A percentile compares a stretch with the other conserved stretches of the same genome.
Evolutionary conservation across 1,140 invertebrate genomes (phyloP).

Genomic region (Colletes latitarsis): DNA sequence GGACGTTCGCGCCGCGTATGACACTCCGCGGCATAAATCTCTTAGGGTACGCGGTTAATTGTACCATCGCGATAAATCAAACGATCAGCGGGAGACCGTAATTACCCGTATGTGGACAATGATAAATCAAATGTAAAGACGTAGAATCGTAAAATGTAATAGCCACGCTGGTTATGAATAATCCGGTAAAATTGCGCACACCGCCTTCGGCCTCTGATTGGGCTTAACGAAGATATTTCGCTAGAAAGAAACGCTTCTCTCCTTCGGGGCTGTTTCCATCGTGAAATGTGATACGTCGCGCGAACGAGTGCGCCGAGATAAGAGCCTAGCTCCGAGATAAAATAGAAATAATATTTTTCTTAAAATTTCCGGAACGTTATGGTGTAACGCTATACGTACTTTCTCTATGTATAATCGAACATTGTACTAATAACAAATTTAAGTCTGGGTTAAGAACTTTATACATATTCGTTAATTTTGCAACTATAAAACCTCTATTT

Average conservation of each 20-base stretch:
- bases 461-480: no score
- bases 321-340: no score
- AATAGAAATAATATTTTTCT: not conserved
- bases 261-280: not conserved
- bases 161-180: conserved; percentile 39
- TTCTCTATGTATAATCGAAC: no score
- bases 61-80: conserved; percentile 67
- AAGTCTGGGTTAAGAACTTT: no score
- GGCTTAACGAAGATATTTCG: conserved; percentile 2
- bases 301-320: no score
- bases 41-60: conserved; percentile 54
- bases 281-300: not conserved
- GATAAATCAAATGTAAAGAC: conserved; percentile 66
- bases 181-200: conserved; percentile 28
- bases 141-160: conserved; percentile 62
- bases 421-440: no score
- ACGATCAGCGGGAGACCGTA: conserved; percentile 59
- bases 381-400: no score
- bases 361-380: no score
- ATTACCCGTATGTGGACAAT: conserved; percentile 62
- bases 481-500: no score
- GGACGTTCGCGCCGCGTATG: conserved; percentile 23
- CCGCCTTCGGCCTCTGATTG: conserved; percentile 8
- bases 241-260: not conserved
- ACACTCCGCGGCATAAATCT: conserved; percentile 53